Conservation (phyloP, 2,888 invertebrate genomes). For the Mythimna loreyi region DNA sequence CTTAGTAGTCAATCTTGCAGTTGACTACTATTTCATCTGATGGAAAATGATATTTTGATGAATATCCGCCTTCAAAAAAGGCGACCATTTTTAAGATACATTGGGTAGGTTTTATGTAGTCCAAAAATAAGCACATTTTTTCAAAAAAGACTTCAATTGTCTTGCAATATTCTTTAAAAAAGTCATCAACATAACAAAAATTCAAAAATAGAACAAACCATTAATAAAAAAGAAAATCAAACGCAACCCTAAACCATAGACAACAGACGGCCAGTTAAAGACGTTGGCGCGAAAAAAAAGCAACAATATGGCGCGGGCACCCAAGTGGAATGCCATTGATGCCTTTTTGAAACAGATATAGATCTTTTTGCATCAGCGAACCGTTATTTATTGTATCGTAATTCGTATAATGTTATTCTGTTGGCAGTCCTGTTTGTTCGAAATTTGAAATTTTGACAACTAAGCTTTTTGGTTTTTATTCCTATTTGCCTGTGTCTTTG, state of each 20-base stretch:
- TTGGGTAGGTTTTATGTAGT: too few species aligned
- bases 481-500: too few species aligned
- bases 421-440: constrained; percentile 36
- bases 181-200: not conserved
- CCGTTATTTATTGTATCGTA: constrained; percentile 67
- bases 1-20: too few species aligned
- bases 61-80: too few species aligned
- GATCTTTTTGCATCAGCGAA: constrained; percentile 74
- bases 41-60: too few species aligned
- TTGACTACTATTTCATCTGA: too few species aligned
- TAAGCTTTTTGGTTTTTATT: constrained; percentile 27
- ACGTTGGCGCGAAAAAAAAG: constrained; percentile 74
- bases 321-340: constrained; percentile 85
- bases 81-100: too few species aligned
- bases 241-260: constrained; percentile 61
- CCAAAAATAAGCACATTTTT: too few species aligned
- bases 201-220: not conserved
- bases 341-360: constrained; percentile 74
- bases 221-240: constrained; percentile 1
- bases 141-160: too few species aligned
- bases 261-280: constrained; percentile 71
- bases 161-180: not conserved
- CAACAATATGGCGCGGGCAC: constrained; percentile 79
- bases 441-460: constrained; percentile 34
- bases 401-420: constrained; percentile 58